Evolutionary conservation across 1,140 invertebrate species (phyloP).

Genomic region (Tetramorium simillimum): DNA sequence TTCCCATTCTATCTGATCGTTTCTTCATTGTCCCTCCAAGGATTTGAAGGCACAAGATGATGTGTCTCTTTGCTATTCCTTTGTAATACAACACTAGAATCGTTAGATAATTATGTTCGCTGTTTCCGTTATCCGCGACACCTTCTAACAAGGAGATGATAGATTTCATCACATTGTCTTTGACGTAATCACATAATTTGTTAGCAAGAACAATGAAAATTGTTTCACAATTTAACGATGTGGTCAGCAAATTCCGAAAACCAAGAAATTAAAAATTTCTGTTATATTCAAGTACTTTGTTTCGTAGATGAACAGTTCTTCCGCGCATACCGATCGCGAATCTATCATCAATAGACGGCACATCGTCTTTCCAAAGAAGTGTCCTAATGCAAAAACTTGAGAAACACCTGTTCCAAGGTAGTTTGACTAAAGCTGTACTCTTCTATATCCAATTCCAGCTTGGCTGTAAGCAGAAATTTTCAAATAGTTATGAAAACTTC

Average conservation of each 20-base stretch:
- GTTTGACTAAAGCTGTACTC: slow-evolving; percentile 95
- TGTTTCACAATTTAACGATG: neutral
- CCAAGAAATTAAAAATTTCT: neutral
- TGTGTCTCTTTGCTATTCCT: slow-evolving; percentile 37
- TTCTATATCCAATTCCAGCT: slow-evolving; percentile 90
- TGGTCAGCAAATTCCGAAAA: neutral
- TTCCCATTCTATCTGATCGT: neutral
- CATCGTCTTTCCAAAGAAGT: slow-evolving; percentile 82
- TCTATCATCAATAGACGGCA: slow-evolving; percentile 55
- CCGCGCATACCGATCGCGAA: slow-evolving; percentile 12
- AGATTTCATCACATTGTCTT: slow-evolving; percentile 3
- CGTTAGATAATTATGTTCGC: neutral
- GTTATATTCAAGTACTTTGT: slow-evolving; percentile 5
- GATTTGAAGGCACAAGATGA: slow-evolving; percentile 52
- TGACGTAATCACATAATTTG: neutral
- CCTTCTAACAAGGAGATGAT: neutral
- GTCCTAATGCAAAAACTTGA: slow-evolving; percentile 92
- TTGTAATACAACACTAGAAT: slow-evolving; percentile 39
- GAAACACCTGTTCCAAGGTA: slow-evolving; percentile 94
- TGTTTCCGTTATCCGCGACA: neutral
- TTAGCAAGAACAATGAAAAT: neutral
- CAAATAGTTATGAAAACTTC: neutral
- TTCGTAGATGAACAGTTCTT: slow-evolving; percentile 6
- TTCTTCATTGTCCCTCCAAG: slow-evolving; percentile 45
- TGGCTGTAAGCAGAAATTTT: slow-evolving; percentile 86